Conservation (phyloP, 2,888 invertebrate species). For the Microplitis manilae region DNA sequence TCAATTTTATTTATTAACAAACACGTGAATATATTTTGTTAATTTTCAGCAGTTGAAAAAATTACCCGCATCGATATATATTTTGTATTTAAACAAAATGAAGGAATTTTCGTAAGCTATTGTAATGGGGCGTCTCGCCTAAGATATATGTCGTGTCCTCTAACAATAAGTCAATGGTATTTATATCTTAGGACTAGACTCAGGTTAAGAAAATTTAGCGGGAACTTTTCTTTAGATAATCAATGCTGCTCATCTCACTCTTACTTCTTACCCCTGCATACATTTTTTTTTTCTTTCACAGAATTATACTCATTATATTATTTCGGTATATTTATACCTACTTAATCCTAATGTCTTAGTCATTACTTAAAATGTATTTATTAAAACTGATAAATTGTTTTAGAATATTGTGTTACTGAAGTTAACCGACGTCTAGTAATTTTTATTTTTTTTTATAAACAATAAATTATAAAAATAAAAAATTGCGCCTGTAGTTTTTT, state of each 20-base stretch:
- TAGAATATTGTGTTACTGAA: too few species aligned
- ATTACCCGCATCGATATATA: not conserved
- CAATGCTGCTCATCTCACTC: not conserved
- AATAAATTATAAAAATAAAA: too few species aligned
- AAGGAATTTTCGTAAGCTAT: not conserved
- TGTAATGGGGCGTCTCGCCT: not conserved
- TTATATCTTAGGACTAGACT: not conserved
- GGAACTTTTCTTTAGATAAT: not conserved
- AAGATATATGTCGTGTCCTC: not conserved
- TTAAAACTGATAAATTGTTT: too few species aligned
- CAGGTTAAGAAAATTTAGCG: not conserved
- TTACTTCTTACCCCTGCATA: not conserved
- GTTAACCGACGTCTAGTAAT: too few species aligned
- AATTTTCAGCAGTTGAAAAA: too few species aligned
- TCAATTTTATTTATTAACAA: conserved; percentile 5
- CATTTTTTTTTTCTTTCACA: not conserved
- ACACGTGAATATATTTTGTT: not conserved
- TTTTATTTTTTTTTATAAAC: too few species aligned
- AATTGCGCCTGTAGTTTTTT: too few species aligned
- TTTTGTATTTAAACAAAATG: not conserved
- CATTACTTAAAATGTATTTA: too few species aligned
- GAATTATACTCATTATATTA: too few species aligned
- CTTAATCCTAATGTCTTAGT: too few species aligned
- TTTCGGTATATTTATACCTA: too few species aligned
- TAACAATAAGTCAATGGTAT: too few species aligned